Evolutionary conservation across 2,888 invertebrate genomes (phyloP).

Genomic region (Lagria hirta): DNA sequence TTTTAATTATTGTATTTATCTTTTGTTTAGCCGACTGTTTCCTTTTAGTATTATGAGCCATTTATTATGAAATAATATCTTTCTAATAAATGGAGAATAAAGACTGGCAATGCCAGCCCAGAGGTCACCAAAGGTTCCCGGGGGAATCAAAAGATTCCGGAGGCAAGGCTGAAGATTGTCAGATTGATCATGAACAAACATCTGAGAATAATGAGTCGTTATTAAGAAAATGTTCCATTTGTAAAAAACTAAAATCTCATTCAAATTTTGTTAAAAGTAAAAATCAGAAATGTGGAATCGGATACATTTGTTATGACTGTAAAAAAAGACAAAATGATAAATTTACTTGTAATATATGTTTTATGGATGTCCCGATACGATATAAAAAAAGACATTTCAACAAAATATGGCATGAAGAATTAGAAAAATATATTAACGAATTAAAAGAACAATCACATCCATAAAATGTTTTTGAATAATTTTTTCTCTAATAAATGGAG

Average conservation of each 20-base stretch:
- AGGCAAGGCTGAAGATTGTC: conserved; percentile 12
- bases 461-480: conserved; percentile 8
- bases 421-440: conserved; percentile 12
- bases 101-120: conserved; percentile 8
- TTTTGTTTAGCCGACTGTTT: too few species aligned
- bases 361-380: conserved; percentile 10
- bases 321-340: conserved; percentile 14
- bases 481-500: conserved; percentile 9
- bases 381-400: conserved; percentile 15
- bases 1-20: too few species aligned
- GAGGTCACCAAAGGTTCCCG: conserved; percentile 8
- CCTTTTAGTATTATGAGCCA: too few species aligned
- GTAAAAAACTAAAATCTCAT: conserved; percentile 8
- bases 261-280: conserved; percentile 16
- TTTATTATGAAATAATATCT: background rate
- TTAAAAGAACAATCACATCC: conserved; percentile 8
- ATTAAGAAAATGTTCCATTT: conserved; percentile 12
- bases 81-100: conserved; percentile 5
- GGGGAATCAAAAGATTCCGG: conserved; percentile 7
- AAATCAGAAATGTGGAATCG: conserved; percentile 17
- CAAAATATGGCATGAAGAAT: conserved; percentile 15
- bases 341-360: conserved; percentile 18
- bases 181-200: conserved; percentile 14
- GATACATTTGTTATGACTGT: conserved; percentile 9
- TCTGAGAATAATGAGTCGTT: conserved; percentile 8